A percentile compares a stretch with the other conserved stretches of the same genome.
phyloP scores from a whole-genome alignment of 1,140 invertebrate genomes.

The Calliphora vicina region DNA sequence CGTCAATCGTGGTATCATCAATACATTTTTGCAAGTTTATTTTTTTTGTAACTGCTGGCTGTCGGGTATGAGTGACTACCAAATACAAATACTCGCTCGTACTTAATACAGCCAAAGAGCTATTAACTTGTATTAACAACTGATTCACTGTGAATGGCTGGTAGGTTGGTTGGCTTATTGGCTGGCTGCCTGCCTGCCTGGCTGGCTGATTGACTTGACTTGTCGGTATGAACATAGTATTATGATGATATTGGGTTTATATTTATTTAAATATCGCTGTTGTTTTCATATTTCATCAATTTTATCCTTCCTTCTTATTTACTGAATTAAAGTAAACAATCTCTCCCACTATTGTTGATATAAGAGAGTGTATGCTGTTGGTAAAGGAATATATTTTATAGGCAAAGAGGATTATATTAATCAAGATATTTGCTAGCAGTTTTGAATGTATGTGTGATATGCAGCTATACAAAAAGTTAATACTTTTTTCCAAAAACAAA shows the following conservation, averaged over 20 bases:
- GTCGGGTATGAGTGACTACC: no score
- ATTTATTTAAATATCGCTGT: background rate
- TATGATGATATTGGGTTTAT: background rate
- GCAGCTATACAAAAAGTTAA: no score
- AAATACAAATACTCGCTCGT: background rate
- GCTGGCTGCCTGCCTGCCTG: no score
- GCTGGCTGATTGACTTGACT: background rate
- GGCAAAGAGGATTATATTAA: conserved; percentile 11
- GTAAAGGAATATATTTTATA: background rate
- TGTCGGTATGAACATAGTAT: background rate
- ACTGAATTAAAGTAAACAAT: background rate
- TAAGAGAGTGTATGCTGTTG: background rate
- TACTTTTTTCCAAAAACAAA: no score
- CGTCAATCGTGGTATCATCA: background rate
- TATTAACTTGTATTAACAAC: conserved; percentile 10
- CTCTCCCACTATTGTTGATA: background rate
- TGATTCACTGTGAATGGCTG: background rate
- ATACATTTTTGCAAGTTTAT: no score
- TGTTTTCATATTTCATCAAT: background rate
- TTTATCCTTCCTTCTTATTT: background rate
- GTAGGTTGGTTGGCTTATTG: background rate
- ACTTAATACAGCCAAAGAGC: conserved; percentile 1
- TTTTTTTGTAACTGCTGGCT: no score
- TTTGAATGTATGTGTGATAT: background rate
- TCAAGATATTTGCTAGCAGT: background rate